These are phyloP conservation scores for Lasioglossum pauxillum DNA, from an alignment of 2,888 invertebrate genomes.

Conservation along the genomic window DNA sequence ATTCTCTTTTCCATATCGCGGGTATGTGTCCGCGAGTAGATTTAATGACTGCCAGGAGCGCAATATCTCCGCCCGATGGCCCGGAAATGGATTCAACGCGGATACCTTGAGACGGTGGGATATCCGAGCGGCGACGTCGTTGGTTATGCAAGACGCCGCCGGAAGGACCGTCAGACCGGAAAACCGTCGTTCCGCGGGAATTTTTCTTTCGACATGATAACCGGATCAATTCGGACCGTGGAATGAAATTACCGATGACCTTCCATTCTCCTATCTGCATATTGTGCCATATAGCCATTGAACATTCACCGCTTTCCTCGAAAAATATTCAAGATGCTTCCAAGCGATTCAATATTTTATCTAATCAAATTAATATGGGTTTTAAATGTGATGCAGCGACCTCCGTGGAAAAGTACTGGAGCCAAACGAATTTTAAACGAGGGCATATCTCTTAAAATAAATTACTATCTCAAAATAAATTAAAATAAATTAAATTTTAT, in stretches of 20 bases:
- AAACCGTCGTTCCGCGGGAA: constrained; percentile 29
- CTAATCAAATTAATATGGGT: not conserved
- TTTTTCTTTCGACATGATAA: constrained; percentile 29
- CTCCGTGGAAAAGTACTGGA: not conserved
- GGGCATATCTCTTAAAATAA: not conserved
- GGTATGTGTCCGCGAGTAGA: constrained; percentile 33
- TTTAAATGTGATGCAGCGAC: not conserved
- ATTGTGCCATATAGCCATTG: not conserved
- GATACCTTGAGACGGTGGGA: constrained; percentile 72
- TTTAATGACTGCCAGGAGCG: constrained; percentile 46
- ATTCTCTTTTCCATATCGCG: constrained; percentile 23
- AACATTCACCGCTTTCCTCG: not conserved
- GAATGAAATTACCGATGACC: constrained; percentile 10
- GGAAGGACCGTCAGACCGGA: constrained; percentile 62
- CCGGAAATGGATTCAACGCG: constrained; percentile 53
- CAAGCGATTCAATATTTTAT: not conserved
- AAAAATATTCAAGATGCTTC: not conserved
- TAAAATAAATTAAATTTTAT: too few species aligned
- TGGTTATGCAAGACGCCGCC: constrained; percentile 62
- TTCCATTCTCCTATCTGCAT: not conserved
- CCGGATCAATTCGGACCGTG: constrained; percentile 19
- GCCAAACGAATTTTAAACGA: not conserved
- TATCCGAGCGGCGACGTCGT: constrained; percentile 31
- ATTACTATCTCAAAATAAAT: not conserved
- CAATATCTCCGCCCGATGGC: constrained; percentile 49